Base-by-base conservation (phyloP, 1,140 invertebrate genomes). In the Sinella curviseta region DNA sequence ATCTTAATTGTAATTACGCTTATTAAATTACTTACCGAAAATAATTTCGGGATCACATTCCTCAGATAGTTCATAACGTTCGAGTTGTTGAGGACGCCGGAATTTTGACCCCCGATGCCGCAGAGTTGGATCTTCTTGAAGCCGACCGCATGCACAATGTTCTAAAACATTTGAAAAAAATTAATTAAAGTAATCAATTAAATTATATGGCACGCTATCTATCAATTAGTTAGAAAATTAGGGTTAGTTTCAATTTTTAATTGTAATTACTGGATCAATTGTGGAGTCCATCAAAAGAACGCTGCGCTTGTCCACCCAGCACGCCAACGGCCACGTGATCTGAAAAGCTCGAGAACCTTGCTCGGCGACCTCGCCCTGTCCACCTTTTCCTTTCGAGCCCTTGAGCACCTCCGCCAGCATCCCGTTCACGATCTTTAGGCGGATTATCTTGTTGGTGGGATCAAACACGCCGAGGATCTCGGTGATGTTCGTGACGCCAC, bases 381-480 rank as follows among this genome's bases (percentile, higher is more conserved):
- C 39, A 14, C 4, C 26, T 33, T 70, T 70, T 24, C 26, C 31
- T 33, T 33, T 75, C n/a, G n/a, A n/a, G 34, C 39, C 34, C 39
- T 48, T 75, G 1, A 48, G 20, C n/a, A 75, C 3, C 28, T 75
- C n/a, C 74, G 36, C 89, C 60, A 93, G 86, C 0, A 94, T 4
- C 4, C 65, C 94, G 83, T 95, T 94, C 0, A 95, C 92, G 0
- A 94, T 94, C 78, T 93, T 89, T 24, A 96, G 88, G 28, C 94
- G 89, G 77, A 95, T 89, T 17, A 91, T 87, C 83, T 93, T 94
- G n/a, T 90, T 90, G 30, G 90, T 87, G 55, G 91, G 89, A 87
- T 96, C 94, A 34, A 94, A 88, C n/a, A 95, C 91, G 20, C 94
- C 94, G 8, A 96, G 87, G 31, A 96, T 94, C 87, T 96, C 94